Base-by-base conservation (phyloP, 2,113 vertebrate species). In the Barbus barbus region DNA sequence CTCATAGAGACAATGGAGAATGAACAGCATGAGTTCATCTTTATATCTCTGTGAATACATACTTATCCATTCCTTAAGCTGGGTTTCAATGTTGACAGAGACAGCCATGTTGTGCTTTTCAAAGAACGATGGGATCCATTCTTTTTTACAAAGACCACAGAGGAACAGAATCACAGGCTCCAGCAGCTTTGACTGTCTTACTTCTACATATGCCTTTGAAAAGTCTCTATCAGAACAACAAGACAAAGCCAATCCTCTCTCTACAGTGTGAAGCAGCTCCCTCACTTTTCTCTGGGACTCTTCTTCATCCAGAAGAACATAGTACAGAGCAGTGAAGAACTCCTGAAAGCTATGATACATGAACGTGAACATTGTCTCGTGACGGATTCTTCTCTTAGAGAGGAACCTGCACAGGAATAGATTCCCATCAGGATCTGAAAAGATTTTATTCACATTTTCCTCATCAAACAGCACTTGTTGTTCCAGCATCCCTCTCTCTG, bases 311-410 rank as follows among this genome's bases (percentile, higher is more conserved):
- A 84, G 83, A 16, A 76, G 26, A 8, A 85, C 26, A n/a, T 51
- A 85, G 22, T 60, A 63, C 3, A 85, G 24, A 72, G 89, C 90
- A 9, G 88, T 85, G 76, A 92, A 89, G 60, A 91, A 90, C 80
- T 91, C 89, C 60, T 91, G 90, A 58, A 92, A 75, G 48, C 67
- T 89, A 9, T 22, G 78, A 38, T 90, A 86, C 22, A 48, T 58
- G 53, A 92, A 91, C 4, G 73, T 67, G 33, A 84, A 90, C 44
- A 90, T 78, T 2, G 18, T 83, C 46, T 1, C n/a, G 38, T 51
- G n/a, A 0, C 0, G 12, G 26, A 44, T 11, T 3, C 84, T 82
- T 20, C 75, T 71, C 41, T 36, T 83, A 38, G 88, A 71, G 58
- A 90, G 0, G 13, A 72, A 26, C 0, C 8, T 72, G 28, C 78